phyloP scores from a whole-genome alignment of 2,113 vertebrate species.

The Motacilla alba region DNA sequence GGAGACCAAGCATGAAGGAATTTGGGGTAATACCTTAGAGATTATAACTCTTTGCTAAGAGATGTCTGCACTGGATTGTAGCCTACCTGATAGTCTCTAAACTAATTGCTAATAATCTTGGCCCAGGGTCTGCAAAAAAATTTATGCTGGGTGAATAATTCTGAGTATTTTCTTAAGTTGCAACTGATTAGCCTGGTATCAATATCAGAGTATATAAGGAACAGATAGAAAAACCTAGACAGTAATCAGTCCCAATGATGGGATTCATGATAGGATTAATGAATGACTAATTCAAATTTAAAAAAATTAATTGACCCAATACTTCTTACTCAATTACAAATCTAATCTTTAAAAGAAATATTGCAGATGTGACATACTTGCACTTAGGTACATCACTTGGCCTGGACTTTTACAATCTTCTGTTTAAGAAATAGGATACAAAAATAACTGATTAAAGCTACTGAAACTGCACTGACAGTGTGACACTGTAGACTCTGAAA shows the following conservation, averaged over 20 bases:
- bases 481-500: background rate
- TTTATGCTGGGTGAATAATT: background rate
- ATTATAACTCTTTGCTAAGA: background rate
- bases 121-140: background rate
- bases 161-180: background rate
- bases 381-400: background rate
- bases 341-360: background rate
- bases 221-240: background rate
- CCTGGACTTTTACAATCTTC: background rate
- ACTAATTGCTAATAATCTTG: background rate
- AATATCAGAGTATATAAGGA: background rate
- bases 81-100: background rate
- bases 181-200: background rate
- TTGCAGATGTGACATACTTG: background rate
- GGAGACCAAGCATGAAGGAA: background rate
- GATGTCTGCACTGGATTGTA: background rate
- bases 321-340: background rate
- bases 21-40: background rate
- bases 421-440: background rate
- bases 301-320: background rate
- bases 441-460: background rate
- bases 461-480: background rate
- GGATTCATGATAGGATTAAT: background rate
- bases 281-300: background rate
- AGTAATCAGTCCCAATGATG: background rate